Base-by-base conservation (phyloP, 2,888 invertebrate species). In the Leucophenga montana region DNA sequence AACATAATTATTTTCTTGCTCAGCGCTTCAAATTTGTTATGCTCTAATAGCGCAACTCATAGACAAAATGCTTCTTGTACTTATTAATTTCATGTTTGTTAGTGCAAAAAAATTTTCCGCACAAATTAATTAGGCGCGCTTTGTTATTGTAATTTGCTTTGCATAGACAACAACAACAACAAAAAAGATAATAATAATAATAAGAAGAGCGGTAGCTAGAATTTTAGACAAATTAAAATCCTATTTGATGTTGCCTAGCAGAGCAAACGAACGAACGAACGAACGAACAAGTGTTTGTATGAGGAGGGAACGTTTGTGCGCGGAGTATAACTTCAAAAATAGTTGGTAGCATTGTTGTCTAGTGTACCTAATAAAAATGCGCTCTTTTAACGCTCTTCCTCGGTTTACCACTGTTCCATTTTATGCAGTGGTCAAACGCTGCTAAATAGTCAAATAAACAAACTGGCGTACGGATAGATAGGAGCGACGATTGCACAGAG, bases 51-150 rank as follows among this genome's bases (percentile, higher is more conserved):
- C 27, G 16, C 46, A 62, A 62, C 18, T 39, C 39, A 46, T 44
- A 44, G 31, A 62, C 20, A 50, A 50, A n/a, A 18, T n/a, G 16
- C 50, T 16, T 16, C 6, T 50, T 48, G 11, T 16, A 11, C 18
- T n/a, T 50, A 50, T 18, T 50, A 50, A 50, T 50, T 50, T 50
- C 50, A 50, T 50, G 6, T n/a, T 48, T 48, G 5, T 13, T 48
- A 50, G n/a, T 16, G 22, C 53, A 68, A 57, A 56, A 65, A 70
- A 69, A 66, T 67, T 33, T 70, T 70, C 77, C 74, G 77, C 78
- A 77, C 83, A 82, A 83, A 82, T 84, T 82, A 82, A 82, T 82
- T 82, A 82, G 74, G 67, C 46, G 56, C 61, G 73, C 74, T 78
- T 77, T 77, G 75, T 74, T 77, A 39, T 39, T 33, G 62, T 75